Conservation (phyloP, 2,888 invertebrate genomes). For the Hypena proboscidalis region DNA sequence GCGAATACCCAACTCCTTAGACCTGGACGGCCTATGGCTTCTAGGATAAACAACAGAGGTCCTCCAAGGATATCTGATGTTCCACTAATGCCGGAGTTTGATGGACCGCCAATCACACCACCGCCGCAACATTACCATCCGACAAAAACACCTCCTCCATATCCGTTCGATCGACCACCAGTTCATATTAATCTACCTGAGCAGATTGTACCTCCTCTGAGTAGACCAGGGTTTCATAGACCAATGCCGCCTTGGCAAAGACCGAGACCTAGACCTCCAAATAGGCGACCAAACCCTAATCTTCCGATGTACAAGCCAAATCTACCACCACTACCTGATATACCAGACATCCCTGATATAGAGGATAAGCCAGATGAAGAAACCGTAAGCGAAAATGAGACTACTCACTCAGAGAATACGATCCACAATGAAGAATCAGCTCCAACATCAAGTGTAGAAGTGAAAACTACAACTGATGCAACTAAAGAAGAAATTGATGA, state of each 20-base stretch:
- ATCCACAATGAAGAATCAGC: constrained; percentile 60
- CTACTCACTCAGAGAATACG: constrained; percentile 67
- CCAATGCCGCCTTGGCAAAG: constrained; percentile 89
- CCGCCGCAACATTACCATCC: constrained; percentile 75
- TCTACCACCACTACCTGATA: constrained; percentile 76
- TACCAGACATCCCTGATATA: constrained; percentile 64
- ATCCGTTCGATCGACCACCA: constrained; percentile 91
- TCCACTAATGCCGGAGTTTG: constrained; percentile 89
- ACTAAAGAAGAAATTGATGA: constrained; percentile 56
- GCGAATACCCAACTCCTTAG: constrained; percentile 88
- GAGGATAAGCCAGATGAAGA: constrained; percentile 53
- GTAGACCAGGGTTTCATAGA: constrained; percentile 85
- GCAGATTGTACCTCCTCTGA: constrained; percentile 88
- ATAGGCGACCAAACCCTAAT: constrained; percentile 81
- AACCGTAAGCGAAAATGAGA: constrained; percentile 69
- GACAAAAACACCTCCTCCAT: constrained; percentile 87
- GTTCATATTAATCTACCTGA: constrained; percentile 90
- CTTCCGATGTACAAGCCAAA: constrained; percentile 87
- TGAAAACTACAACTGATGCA: constrained; percentile 45
- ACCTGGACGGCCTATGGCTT: constrained; percentile 88
- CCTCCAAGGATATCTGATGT: constrained; percentile 94
- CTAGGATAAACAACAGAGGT: constrained; percentile 95
- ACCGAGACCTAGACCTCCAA: constrained; percentile 84
- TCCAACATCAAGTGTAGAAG: constrained; percentile 49
- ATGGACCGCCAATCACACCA: constrained; percentile 78